Conservation (phyloP, 2,888 invertebrate genomes). For the Acrobeloides nanus region DNA sequence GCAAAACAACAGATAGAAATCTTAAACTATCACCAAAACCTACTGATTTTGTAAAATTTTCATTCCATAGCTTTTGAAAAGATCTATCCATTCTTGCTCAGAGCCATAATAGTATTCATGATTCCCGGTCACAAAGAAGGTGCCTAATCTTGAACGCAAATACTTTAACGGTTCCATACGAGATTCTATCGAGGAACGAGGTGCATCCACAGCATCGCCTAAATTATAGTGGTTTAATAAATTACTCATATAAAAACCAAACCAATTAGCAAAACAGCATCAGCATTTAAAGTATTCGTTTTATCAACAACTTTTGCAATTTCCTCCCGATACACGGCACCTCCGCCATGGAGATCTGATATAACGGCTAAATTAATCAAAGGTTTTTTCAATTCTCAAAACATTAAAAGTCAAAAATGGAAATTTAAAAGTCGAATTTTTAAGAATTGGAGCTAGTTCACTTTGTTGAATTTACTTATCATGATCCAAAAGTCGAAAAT, state of each 20-base stretch:
- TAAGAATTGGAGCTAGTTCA: too few relatives aligned
- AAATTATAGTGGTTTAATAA: too few relatives aligned
- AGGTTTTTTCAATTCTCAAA: too few relatives aligned
- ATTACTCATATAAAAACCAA: conserved; percentile 20
- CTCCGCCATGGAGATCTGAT: conserved; percentile 24
- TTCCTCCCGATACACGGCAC: conserved; percentile 15
- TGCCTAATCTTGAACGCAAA: conserved; percentile 20
- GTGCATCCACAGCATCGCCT: conserved; percentile 56
- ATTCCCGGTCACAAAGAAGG: conserved; percentile 38
- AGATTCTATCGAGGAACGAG: conserved; percentile 29
- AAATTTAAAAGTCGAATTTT: too few relatives aligned
- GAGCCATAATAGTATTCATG: conserved; percentile 57
- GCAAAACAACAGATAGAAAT: too few relatives aligned
- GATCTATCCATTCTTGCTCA: conserved; percentile 56
- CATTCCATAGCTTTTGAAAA: conserved; percentile 52
- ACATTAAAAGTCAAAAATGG: conserved; percentile 9
- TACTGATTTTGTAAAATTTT: conserved; percentile 54
- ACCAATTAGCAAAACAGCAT: conserved; percentile 36
- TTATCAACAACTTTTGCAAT: conserved; percentile 26
- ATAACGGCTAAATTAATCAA: conserved; percentile 16
- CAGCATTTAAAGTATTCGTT: too few relatives aligned
- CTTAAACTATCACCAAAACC: too few relatives aligned
- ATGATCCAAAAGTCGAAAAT: too few relatives aligned
- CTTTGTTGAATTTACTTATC: too few relatives aligned
- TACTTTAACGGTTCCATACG: conserved; percentile 32